Evolutionary conservation across 2,797 vertebrate genomes (phyloP).

Genomic region (Clarias platycephalus): DNA sequence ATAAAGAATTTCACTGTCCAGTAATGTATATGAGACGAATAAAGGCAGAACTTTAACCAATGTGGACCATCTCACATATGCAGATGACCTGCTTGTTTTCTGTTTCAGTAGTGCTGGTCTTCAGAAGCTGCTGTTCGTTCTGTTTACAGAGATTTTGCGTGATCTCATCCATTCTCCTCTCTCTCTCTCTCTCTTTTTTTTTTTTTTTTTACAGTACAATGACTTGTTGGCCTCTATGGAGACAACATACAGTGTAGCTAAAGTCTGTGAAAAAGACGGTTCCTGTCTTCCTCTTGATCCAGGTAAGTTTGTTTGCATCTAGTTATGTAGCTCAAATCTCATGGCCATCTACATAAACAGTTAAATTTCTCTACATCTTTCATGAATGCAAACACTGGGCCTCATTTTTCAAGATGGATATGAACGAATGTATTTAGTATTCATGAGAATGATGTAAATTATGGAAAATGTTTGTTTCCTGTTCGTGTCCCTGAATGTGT

Average conservation of each 20-base stretch:
- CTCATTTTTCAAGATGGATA: not conserved
- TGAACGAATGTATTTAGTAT: not conserved
- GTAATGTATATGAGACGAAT: too few species aligned
- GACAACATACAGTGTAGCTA: slow-evolving; percentile 86
- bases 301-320: slow-evolving; percentile 70
- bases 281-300: slow-evolving; percentile 86
- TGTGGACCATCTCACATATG: too few species aligned
- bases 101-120: too few species aligned
- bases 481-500: not conserved
- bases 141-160: not conserved
- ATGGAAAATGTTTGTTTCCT: not conserved
- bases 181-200: slow-evolving; percentile 1
- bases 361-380: not conserved
- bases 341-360: not conserved
- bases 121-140: too few species aligned
- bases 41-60: too few species aligned
- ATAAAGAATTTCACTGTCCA: too few species aligned
- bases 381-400: not conserved
- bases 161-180: not conserved
- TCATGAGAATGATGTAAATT: not conserved
- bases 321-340: not conserved
- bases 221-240: slow-evolving; percentile 89
- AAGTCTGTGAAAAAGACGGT: slow-evolving; percentile 76
- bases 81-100: too few species aligned
- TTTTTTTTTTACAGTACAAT: slow-evolving; percentile 79